Conservation (phyloP, 1,140 invertebrate genomes). For the Neelides sp. region DNA sequence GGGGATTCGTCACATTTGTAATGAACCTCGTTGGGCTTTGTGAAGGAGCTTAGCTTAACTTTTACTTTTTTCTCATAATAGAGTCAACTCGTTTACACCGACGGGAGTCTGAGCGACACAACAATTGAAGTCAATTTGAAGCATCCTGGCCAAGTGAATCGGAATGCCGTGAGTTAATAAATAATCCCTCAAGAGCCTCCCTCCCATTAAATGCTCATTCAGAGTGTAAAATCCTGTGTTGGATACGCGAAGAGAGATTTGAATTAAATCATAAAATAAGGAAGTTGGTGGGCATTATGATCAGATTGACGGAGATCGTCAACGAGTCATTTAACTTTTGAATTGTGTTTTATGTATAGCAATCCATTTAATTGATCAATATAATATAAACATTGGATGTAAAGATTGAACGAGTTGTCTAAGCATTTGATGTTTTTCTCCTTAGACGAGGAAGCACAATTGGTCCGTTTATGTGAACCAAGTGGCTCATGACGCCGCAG, state of each 20-base stretch:
- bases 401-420: no score
- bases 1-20: constrained; percentile 75
- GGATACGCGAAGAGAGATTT: neutral
- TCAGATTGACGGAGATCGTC: neutral
- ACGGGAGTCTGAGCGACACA: constrained; percentile 76
- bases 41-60: neutral
- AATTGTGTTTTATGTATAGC: neutral
- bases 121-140: constrained; percentile 73
- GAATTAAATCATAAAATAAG: constrained; percentile 1
- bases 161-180: constrained; percentile 52
- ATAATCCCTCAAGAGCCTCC: neutral
- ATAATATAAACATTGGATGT: neutral
- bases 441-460: constrained; percentile 65
- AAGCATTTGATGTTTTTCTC: neutral
- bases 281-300: neutral
- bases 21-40: constrained; percentile 18
- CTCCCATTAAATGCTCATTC: neutral
- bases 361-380: no score
- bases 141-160: constrained; percentile 67
- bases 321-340: no score
- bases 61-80: constrained; percentile 32
- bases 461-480: constrained; percentile 90
- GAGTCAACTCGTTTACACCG: constrained; percentile 73
- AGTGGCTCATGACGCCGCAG: constrained; percentile 79
- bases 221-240: neutral